phyloP scores from a whole-genome alignment of 2,888 invertebrate species.

The Hirudinaria manillensis region DNA sequence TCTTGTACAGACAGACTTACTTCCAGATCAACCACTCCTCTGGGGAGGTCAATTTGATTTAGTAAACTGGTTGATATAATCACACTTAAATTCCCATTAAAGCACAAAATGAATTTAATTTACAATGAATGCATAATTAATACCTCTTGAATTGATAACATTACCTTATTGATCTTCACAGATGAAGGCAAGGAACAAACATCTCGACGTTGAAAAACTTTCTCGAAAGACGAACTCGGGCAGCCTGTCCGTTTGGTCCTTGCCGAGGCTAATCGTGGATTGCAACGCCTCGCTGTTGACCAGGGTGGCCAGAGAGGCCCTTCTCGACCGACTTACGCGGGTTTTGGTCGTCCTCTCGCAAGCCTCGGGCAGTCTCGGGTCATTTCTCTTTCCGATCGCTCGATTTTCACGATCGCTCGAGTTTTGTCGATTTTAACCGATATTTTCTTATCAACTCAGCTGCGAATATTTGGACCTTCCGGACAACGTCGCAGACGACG shows the following conservation, averaged over 20 bases:
- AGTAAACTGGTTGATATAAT: neutral
- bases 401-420: neutral
- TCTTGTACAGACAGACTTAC: neutral
- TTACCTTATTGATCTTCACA: neutral
- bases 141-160: no score
- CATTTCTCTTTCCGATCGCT: neutral
- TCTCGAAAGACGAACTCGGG: neutral
- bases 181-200: conserved; percentile 10
- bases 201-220: neutral
- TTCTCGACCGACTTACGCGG: neutral
- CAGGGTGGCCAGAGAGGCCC: neutral
- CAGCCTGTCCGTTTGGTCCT: neutral
- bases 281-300: neutral
- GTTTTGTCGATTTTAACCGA: no score
- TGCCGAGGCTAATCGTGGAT: neutral
- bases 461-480: neutral
- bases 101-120: no score
- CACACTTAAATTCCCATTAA: neutral
- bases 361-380: neutral
- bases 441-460: neutral
- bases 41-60: neutral
- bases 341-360: neutral
- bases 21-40: neutral
- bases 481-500: neutral
- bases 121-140: no score